phyloP scores from a whole-genome alignment of 2,888 invertebrate genomes.

The Stictocephala bisonia region DNA sequence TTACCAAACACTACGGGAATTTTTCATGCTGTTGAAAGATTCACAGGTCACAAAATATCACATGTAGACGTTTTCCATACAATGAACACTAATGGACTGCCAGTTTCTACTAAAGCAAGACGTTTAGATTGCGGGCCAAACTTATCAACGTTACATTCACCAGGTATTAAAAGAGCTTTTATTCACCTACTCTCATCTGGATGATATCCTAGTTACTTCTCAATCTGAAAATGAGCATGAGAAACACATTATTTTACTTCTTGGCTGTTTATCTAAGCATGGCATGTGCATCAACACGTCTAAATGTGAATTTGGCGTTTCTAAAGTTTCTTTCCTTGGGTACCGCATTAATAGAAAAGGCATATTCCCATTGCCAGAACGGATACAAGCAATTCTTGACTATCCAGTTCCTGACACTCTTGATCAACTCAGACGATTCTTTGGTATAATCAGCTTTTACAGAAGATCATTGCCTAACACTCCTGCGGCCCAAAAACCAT shows the following conservation, averaged over 20 bases:
- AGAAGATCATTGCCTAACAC: too few species aligned
- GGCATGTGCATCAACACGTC: constrained; percentile 59
- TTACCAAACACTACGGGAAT: constrained; percentile 7
- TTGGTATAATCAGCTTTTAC: background rate
- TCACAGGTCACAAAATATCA: background rate
- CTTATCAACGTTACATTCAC: constrained; percentile 58
- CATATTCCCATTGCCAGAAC: constrained; percentile 43
- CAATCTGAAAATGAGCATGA: constrained; percentile 52
- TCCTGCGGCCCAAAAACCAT: too few species aligned
- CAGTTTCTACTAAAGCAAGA: constrained; percentile 47
- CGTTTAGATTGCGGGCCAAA: constrained; percentile 56
- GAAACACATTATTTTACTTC: constrained; percentile 47
- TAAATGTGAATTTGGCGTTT: constrained; percentile 60
- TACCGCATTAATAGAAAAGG: background rate
- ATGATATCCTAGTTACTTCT: constrained; percentile 54
- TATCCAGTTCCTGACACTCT: constrained; percentile 49
- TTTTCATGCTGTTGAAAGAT: constrained; percentile 10
- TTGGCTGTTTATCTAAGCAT: constrained; percentile 55
- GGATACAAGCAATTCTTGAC: constrained; percentile 49
- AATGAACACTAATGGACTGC: constrained; percentile 51
- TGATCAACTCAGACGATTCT: constrained; percentile 6
- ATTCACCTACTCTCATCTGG: constrained; percentile 55
- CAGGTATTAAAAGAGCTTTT: constrained; percentile 49
- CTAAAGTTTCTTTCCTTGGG: background rate
- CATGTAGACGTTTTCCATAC: constrained; percentile 43